These are phyloP conservation scores for Schrankia costaestrigalis DNA, from an alignment of 2,888 invertebrate species.

Conservation along the genomic window DNA sequence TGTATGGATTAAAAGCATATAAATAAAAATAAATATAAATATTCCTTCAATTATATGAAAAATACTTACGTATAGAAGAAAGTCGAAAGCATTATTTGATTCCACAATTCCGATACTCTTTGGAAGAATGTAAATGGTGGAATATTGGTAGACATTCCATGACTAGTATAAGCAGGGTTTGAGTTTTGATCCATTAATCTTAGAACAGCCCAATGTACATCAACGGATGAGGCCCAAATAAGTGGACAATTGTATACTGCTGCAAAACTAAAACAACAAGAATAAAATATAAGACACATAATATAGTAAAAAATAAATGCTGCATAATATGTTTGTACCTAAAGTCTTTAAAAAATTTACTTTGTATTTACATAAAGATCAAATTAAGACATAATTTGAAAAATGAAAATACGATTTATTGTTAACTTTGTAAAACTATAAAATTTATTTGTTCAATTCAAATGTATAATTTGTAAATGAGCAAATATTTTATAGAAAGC, in stretches of 20 bases:
- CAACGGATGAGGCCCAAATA: conserved; percentile 39
- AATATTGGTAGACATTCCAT: conserved; percentile 8
- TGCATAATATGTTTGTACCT: too few relatives aligned
- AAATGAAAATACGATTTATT: too few relatives aligned
- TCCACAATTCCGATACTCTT: conserved; percentile 12
- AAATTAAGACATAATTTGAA: too few relatives aligned
- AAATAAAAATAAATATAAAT: neutral
- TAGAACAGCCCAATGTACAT: conserved; percentile 29
- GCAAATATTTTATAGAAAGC: too few relatives aligned
- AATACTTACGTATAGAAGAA: conserved; percentile 8
- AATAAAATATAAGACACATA: too few relatives aligned
- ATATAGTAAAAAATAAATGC: too few relatives aligned
- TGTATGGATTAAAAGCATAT: neutral
- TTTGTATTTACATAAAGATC: too few relatives aligned
- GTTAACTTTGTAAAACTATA: too few relatives aligned
- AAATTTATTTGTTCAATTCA: too few relatives aligned
- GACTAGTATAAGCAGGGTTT: conserved; percentile 35
- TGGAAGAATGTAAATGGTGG: conserved; percentile 24
- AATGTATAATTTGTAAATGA: too few relatives aligned
- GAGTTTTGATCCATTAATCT: conserved; percentile 32
- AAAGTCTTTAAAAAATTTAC: too few relatives aligned
- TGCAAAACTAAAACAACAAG: conserved; percentile 30
- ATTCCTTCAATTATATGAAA: neutral
- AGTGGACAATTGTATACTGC: conserved; percentile 38
- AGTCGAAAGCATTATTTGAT: conserved; percentile 7